Percentiles rank a stretch among this genome's conserved stretches.
These are phyloP conservation scores for Sebastes minor DNA, from an alignment of 2,797 vertebrate species.

Conservation along the genomic window DNA sequence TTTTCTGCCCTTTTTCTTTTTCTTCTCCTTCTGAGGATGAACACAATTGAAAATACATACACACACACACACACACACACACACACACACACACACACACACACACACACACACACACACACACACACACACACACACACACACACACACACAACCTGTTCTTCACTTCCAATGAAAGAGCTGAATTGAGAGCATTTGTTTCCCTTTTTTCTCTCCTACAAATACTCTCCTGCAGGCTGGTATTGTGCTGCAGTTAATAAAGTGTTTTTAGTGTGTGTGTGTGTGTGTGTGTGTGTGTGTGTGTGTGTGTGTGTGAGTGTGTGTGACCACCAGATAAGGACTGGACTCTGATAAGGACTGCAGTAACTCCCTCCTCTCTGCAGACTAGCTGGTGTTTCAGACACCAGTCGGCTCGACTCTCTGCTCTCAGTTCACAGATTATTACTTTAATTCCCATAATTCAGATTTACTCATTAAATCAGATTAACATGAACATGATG, in stretches of 20 bases:
- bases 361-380: constrained; percentile 15
- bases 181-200: constrained; percentile 15
- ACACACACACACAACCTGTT: background rate
- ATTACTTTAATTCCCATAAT: background rate
- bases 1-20: background rate
- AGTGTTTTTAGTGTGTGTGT: background rate
- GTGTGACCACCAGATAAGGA: constrained; percentile 23
- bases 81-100: background rate
- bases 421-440: background rate
- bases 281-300: constrained; percentile 8
- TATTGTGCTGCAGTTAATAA: constrained; percentile 43
- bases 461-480: background rate
- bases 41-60: background rate
- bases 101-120: too few relatives aligned
- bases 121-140: too few relatives aligned
- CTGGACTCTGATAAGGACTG: constrained; percentile 46
- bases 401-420: background rate
- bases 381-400: background rate
- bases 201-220: background rate
- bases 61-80: background rate
- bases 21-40: background rate
- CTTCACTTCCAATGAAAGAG: constrained; percentile 6
- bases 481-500: background rate
- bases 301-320: constrained; percentile 2
- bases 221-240: constrained; percentile 19